These are phyloP conservation scores for Bilobella aurantiaca DNA, from an alignment of 1,140 invertebrate genomes.

Conservation along the genomic window DNA sequence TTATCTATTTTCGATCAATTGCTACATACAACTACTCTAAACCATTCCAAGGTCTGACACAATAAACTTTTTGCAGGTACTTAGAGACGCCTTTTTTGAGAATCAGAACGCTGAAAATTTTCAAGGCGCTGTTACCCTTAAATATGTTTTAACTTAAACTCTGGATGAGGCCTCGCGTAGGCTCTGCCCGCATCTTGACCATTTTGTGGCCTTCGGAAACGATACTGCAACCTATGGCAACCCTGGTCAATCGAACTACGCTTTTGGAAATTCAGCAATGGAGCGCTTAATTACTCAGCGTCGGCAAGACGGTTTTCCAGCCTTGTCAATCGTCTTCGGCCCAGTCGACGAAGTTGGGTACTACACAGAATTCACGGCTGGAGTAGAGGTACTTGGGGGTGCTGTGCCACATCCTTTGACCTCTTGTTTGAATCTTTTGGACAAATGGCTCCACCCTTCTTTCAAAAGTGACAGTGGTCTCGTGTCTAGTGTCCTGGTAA, in stretches of 20 bases:
- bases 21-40: no score
- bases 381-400: constrained; percentile 79
- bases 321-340: constrained; percentile 91
- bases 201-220: constrained; percentile 90
- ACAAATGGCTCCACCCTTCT: constrained; percentile 80
- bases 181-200: constrained; percentile 65
- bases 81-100: constrained; percentile 77
- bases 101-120: constrained; percentile 75
- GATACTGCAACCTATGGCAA: constrained; percentile 90
- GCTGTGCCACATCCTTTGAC: constrained; percentile 83
- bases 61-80: constrained; percentile 42
- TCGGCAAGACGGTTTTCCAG: constrained; percentile 60
- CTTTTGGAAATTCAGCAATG: constrained; percentile 90
- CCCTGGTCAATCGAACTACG: constrained; percentile 89
- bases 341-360: constrained; percentile 91
- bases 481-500: no score
- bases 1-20: no score
- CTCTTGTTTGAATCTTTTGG: constrained; percentile 75
- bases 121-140: constrained; percentile 51
- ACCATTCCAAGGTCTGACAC: no score
- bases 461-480: no score
- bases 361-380: constrained; percentile 71
- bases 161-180: constrained; percentile 63
- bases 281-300: constrained; percentile 83
- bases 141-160: constrained; percentile 56